A percentile compares a stretch with the other conserved stretches of the same genome.
phyloP scores from a whole-genome alignment of 2,113 vertebrate genomes.

The Rhynchomys soricoides region DNA sequence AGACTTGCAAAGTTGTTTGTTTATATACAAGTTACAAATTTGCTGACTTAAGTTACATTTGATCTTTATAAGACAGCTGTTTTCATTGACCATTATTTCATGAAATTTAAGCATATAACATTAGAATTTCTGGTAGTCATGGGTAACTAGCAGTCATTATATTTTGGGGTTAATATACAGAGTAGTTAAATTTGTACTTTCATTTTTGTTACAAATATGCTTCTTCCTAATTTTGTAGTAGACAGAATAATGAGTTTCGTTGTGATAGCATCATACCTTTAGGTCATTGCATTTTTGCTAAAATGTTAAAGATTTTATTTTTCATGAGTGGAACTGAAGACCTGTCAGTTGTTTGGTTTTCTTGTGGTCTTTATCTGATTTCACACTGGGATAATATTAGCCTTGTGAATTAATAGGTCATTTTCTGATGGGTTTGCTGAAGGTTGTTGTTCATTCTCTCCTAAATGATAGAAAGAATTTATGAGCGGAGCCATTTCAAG shows the following conservation, averaged over 20 bases:
- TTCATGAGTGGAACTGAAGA: constrained; percentile 1
- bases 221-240: background rate
- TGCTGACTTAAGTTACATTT: background rate
- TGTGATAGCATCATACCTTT: no score
- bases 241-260: background rate
- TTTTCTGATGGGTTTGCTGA: constrained; percentile 40
- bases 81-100: background rate
- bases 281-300: background rate
- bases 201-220: background rate
- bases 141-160: background rate
- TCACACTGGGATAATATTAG: background rate
- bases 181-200: background rate
- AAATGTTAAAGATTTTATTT: constrained; percentile 42
- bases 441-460: background rate
- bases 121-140: background rate
- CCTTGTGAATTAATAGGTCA: constrained; percentile 11
- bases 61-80: background rate
- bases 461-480: constrained; percentile 43
- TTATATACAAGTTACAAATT: background rate
- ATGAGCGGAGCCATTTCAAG: constrained; percentile 8
- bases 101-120: background rate
- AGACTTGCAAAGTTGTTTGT: background rate
- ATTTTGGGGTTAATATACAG: background rate
- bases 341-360: constrained; percentile 16
- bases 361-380: constrained; percentile 25